Percentiles rank a stretch among this genome's conserved stretches.
Evolutionary conservation across 2,797 vertebrate species (phyloP).

Genomic region (Eulemur rubriventer): DNA sequence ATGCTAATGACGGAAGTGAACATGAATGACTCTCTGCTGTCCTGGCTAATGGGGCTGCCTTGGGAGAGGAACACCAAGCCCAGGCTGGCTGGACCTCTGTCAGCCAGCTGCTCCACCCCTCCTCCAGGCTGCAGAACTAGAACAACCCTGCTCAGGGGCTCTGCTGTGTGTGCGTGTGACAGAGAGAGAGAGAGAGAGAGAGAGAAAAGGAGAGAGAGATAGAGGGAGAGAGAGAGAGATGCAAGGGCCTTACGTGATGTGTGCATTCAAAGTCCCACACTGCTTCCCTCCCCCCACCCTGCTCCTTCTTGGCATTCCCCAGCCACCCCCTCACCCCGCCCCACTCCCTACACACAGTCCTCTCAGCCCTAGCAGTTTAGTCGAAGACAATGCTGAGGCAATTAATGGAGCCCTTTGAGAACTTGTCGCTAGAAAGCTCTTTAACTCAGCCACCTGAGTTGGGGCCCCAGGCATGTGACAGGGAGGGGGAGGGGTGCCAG

Average conservation of each 20-base stretch:
- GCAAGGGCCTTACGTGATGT: not conserved
- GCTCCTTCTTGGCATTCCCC: not conserved
- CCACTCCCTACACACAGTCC: accelerated
- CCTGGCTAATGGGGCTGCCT: not conserved
- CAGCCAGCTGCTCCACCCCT: not conserved
- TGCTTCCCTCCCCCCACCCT: not conserved
- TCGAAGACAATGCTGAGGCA: not conserved
- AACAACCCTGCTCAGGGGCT: not conserved
- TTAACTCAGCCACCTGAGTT: constrained; percentile 24
- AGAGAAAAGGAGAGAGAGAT: no score
- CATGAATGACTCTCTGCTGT: not conserved
- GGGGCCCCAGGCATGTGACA: not conserved
- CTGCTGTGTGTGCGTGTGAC: not conserved
- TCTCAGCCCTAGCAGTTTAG: not conserved
- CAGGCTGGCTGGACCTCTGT: not conserved
- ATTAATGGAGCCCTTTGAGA: not conserved
- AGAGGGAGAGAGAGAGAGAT: not conserved
- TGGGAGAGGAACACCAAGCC: not conserved
- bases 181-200: no score
- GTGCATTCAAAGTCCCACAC: not conserved
- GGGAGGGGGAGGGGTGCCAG: not conserved
- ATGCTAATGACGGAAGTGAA: not conserved
- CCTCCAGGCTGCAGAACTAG: not conserved
- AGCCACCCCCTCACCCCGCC: not conserved
- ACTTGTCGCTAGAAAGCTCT: constrained; percentile 10